Evolutionary conservation across 2,888 invertebrate genomes (phyloP).

Genomic region (Nemotelus nigrinus): DNA sequence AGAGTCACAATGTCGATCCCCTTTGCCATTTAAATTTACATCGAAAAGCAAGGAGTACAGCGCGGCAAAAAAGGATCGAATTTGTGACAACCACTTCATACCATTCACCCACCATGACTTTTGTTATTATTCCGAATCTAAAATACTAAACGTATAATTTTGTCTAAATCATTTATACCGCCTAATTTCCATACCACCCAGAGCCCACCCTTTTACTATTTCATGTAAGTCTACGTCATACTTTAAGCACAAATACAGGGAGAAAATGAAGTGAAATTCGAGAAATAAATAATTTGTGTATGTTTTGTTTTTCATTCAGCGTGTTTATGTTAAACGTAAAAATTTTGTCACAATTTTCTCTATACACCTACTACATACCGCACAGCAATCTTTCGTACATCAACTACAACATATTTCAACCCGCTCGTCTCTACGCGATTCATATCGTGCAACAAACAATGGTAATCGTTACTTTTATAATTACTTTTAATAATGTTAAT

Average conservation of each 20-base stretch:
- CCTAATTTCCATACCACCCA: conserved; percentile 9
- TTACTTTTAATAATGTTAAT: conserved; percentile 35
- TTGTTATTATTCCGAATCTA: background rate
- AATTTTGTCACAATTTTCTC: conserved; percentile 22
- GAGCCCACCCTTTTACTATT: background rate
- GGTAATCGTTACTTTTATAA: conserved; percentile 29
- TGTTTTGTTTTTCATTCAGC: conserved; percentile 6
- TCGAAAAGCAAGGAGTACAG: background rate
- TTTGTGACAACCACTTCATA: background rate
- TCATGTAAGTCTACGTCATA: background rate
- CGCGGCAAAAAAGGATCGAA: background rate
- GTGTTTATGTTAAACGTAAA: conserved; percentile 9
- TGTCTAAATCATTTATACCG: conserved; percentile 23
- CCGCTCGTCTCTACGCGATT: background rate
- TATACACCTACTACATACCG: conserved; percentile 14
- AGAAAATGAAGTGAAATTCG: conserved; percentile 27
- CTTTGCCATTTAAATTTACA: background rate
- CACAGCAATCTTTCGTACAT: background rate
- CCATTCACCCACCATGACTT: background rate
- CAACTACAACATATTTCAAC: background rate
- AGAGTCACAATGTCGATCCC: background rate
- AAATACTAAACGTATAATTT: conserved; percentile 11
- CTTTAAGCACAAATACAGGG: conserved; percentile 18
- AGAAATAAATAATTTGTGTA: conserved; percentile 40
- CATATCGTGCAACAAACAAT: conserved; percentile 22